Evolutionary conservation across 2,113 vertebrate genomes (phyloP).

Genomic region (Pachyramphus minor): DNA sequence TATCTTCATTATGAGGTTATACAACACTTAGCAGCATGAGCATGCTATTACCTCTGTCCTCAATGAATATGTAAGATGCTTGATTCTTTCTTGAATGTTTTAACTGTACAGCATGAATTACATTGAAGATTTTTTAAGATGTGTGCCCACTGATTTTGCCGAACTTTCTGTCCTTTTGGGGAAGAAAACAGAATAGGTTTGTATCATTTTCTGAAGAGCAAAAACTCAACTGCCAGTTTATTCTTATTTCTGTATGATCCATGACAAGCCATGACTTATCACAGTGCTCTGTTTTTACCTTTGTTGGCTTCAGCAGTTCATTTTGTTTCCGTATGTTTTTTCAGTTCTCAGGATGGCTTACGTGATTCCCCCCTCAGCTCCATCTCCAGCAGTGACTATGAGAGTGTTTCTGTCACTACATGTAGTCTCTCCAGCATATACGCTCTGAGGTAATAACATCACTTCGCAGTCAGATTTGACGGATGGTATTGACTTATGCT

Average conservation of each 20-base stretch:
- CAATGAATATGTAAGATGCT: neutral
- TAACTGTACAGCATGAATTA: neutral
- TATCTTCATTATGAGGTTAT: neutral
- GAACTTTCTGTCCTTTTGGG: neutral
- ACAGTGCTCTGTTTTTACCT: conserved; percentile 39
- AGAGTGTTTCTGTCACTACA: conserved; percentile 90
- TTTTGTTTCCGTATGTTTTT: conserved; percentile 68
- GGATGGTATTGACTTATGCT: neutral
- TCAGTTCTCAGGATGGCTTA: conserved; percentile 81
- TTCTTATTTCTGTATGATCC: neutral
- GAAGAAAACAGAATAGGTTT: neutral
- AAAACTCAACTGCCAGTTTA: neutral
- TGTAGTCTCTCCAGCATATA: conserved; percentile 90
- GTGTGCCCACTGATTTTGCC: neutral
- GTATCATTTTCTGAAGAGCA: neutral
- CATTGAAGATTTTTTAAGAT: neutral
- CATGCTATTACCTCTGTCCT: neutral
- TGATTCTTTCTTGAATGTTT: neutral
- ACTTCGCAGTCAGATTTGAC: conserved; percentile 45
- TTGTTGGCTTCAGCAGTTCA: conserved; percentile 53
- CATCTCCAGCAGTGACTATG: conserved; percentile 90
- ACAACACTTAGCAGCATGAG: neutral
- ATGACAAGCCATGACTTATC: neutral
- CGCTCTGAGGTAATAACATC: conserved; percentile 83
- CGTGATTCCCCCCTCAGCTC: conserved; percentile 86